Base-by-base conservation (phyloP, 1,140 invertebrate genomes). In the Cotesia glomerata region DNA sequence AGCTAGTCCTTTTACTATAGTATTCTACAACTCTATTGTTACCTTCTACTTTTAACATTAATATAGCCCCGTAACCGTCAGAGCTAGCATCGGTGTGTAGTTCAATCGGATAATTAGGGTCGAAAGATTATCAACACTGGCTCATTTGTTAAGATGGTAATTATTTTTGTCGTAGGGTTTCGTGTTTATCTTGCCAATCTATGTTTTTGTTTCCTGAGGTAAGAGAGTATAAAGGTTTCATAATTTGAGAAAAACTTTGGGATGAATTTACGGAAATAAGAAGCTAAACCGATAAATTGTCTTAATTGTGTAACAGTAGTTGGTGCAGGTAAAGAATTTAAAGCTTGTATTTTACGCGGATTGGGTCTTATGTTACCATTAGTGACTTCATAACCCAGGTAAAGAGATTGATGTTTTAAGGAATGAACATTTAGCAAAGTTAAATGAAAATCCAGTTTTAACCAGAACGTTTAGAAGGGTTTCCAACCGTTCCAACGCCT, bases 331-430 rank as follows among this genome's bases (percentile, higher is more conserved):
- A 77, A 66, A 51, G 64, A 52, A 39, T 62, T 16, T 36, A n/a
- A 69, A 16, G 74, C 66, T 65, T 75, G 69, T 26, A 77, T 72
- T 34, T 76, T 79, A 8, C 45, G 65, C n/a, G n/a, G n/a, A n/a
- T n/a, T n/a, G n/a, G n/a, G n/a, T n/a, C n/a, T n/a, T n/a, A n/a
- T n/a, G n/a, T n/a, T n/a, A n/a, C n/a, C n/a, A n/a, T n/a, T n/a
- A n/a, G n/a, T n/a, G n/a, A n/a, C n/a, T n/a, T n/a, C n/a, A n/a
- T n/a, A n/a, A n/a, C n/a, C n/a, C n/a, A n/a, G n/a, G n/a, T n/a
- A n/a, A n/a, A n/a, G n/a, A n/a, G n/a, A n/a, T n/a, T n/a, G n/a
- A n/a, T n/a, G n/a, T n/a, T n/a, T n/a, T n/a, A n/a, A n/a, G n/a
- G n/a, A n/a, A n/a, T n/a, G n/a, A n/a, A n/a, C n/a, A n/a, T n/a